Evolutionary conservation across 1,140 invertebrate species (phyloP).

Genomic region (Lutraria rhynchaena): DNA sequence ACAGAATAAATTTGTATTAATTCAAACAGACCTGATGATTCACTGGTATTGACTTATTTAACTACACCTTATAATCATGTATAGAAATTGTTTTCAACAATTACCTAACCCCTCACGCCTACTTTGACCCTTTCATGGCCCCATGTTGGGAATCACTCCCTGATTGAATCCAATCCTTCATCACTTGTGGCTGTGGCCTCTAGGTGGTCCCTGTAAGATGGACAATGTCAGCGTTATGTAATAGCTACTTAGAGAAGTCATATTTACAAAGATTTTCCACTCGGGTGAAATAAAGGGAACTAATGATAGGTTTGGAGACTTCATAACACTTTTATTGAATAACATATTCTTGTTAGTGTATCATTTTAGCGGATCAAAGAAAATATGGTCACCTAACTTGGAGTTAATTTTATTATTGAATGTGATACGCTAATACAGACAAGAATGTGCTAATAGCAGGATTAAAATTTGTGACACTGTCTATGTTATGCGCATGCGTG

Average conservation of each 20-base stretch:
- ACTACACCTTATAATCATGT: too few relatives aligned
- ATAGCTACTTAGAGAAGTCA: slow-evolving; percentile 20
- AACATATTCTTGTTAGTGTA: slow-evolving; percentile 10
- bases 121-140: background rate
- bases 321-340: background rate
- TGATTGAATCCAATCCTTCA: slow-evolving; percentile 9
- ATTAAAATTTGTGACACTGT: too few relatives aligned
- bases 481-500: too few relatives aligned
- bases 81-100: too few relatives aligned
- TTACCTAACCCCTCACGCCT: background rate
- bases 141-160: slow-evolving; percentile 6
- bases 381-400: slow-evolving; percentile 7
- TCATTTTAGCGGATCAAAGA: slow-evolving; percentile 12
- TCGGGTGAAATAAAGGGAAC: too few relatives aligned
- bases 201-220: slow-evolving; percentile 16
- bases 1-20: too few relatives aligned
- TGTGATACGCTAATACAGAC: too few relatives aligned
- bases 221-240: slow-evolving; percentile 4
- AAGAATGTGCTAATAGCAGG: too few relatives aligned
- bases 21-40: too few relatives aligned
- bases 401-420: slow-evolving; percentile 12
- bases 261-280: slow-evolving; percentile 30
- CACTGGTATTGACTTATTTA: too few relatives aligned
- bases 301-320: too few relatives aligned
- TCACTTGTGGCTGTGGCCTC: background rate